phyloP scores from a whole-genome alignment of 2,113 vertebrate species.

The Ciconia boyciana region DNA sequence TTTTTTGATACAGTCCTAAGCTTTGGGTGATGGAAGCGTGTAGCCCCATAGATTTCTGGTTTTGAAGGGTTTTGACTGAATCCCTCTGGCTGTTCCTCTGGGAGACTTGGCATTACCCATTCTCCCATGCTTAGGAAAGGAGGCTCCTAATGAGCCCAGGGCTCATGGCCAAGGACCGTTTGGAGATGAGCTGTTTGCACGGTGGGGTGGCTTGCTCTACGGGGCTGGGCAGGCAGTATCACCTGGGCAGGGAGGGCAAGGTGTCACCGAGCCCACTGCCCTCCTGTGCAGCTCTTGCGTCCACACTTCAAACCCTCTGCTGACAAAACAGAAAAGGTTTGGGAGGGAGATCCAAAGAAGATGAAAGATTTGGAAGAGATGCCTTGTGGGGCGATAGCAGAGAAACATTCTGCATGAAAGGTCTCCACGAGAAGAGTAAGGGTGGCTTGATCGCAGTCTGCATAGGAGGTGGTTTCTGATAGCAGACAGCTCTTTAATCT shows the following conservation, averaged over 20 bases:
- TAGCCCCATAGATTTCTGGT: neutral
- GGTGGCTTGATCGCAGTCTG: neutral
- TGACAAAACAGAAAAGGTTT: neutral
- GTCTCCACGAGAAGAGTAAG: neutral
- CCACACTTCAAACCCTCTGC: neutral
- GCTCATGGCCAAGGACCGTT: neutral
- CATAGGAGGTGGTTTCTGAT: neutral
- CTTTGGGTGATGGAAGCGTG: neutral
- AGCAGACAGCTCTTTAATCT: constrained; percentile 24
- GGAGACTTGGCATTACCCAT: neutral
- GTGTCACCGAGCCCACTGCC: neutral
- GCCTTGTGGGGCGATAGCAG: neutral
- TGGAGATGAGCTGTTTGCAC: neutral
- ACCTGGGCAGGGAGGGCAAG: accelerated
- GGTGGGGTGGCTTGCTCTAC: neutral
- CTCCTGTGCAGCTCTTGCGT: neutral
- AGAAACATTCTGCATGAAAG: neutral
- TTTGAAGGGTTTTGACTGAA: neutral
- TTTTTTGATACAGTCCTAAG: accelerated
- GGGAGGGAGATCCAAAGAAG: neutral
- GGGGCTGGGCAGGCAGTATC: neutral
- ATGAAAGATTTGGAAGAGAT: neutral
- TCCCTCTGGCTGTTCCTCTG: neutral
- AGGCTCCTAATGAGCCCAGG: neutral
- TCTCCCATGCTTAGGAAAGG: neutral